Conservation (phyloP, 2,113 vertebrate species). For the Accipiter virgatus region DNA sequence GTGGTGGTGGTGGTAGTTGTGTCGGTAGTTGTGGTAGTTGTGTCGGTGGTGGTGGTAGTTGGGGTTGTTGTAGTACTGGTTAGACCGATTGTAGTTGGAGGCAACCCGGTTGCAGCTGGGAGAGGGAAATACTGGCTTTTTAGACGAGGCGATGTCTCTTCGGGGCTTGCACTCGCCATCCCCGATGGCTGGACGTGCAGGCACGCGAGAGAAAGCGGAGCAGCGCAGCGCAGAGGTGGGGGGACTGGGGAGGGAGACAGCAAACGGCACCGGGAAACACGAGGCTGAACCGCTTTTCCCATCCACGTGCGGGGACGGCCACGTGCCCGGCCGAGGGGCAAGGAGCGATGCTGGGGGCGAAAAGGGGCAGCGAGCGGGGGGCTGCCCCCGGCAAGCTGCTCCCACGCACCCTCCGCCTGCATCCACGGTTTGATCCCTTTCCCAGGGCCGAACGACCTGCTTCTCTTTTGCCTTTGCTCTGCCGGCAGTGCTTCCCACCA, state of each 20-base stretch:
- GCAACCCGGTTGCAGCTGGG: constrained; percentile 69
- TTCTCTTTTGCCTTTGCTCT: background rate
- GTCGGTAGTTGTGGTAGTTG: constrained; percentile 1
- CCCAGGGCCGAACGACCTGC: background rate
- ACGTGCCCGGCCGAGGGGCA: background rate
- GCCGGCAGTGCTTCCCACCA: fast-evolving
- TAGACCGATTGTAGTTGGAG: constrained; percentile 60
- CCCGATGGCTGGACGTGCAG: background rate
- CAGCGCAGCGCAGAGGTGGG: background rate
- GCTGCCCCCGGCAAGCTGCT: background rate
- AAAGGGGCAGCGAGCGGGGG: background rate
- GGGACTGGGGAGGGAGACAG: background rate
- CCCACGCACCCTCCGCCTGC: fast-evolving
- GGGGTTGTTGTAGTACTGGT: constrained; percentile 49
- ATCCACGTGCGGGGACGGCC: background rate
- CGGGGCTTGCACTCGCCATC: background rate
- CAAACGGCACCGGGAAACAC: background rate
- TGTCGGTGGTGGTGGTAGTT: constrained; percentile 57
- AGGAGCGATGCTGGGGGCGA: background rate
- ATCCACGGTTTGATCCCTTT: background rate
- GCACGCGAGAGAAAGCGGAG: background rate
- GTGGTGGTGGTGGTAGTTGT: constrained; percentile 50
- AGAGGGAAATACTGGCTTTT: constrained; percentile 68
- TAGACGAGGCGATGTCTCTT: background rate
- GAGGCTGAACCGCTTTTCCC: constrained; percentile 20